Conservation (phyloP, 2,797 vertebrate species). For the Clarias laeviceps region DNA sequence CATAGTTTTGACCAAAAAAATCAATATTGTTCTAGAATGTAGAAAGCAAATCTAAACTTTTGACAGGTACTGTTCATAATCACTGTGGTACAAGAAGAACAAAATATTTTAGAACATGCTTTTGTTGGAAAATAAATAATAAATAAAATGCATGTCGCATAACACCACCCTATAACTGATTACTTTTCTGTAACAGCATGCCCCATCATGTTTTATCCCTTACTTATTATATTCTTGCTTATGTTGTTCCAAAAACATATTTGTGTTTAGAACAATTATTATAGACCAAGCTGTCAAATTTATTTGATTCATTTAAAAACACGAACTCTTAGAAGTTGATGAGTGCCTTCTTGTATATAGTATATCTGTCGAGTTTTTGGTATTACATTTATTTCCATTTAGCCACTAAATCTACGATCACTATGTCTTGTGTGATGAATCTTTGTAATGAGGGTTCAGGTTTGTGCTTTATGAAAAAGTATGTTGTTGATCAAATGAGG, state of each 20-base stretch:
- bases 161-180: not conserved
- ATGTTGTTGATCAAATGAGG: conserved; percentile 56
- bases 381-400: conserved; percentile 87
- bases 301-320: conserved; percentile 79
- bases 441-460: conserved; percentile 48
- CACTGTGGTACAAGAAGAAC: not conserved
- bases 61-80: not conserved
- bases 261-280: not conserved
- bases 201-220: not conserved
- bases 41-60: no score
- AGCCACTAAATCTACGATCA: conserved; percentile 72
- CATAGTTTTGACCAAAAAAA: no score
- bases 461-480: conserved; percentile 41
- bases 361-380: conserved; percentile 86
- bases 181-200: not conserved
- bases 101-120: not conserved
- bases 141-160: not conserved
- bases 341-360: conserved; percentile 78
- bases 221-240: not conserved
- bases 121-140: not conserved
- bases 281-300: conserved; percentile 76
- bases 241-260: conserved; percentile 3
- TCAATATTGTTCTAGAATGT: no score
- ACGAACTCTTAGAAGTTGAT: conserved; percentile 75
- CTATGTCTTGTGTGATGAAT: conserved; percentile 69